phyloP scores from a whole-genome alignment of 2,888 invertebrate species.

The Drosophila affinis region DNA sequence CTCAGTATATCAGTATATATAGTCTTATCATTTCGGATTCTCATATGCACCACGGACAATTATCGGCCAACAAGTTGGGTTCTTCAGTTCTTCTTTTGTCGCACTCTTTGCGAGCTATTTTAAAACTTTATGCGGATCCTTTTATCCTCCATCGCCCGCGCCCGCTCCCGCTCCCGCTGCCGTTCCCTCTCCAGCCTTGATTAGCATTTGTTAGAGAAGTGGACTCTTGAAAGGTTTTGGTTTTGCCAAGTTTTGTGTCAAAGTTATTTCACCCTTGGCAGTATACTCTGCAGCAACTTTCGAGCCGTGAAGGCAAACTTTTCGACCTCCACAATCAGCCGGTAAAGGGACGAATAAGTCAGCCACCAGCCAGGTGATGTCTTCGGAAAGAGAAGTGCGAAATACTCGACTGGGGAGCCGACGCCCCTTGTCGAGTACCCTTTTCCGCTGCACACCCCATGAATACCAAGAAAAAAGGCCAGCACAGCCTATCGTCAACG shows the following conservation, averaged over 20 bases:
- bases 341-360: constrained; percentile 46
- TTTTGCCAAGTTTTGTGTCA: constrained; percentile 52
- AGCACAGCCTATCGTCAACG: constrained; percentile 49
- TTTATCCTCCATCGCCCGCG: neutral
- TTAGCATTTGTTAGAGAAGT: constrained; percentile 24
- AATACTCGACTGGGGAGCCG: constrained; percentile 14
- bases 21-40: neutral
- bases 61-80: constrained; percentile 17
- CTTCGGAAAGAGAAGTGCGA: constrained; percentile 13
- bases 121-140: constrained; percentile 37
- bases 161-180: neutral
- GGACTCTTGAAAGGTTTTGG: constrained; percentile 34
- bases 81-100: constrained; percentile 9
- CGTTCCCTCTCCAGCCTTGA: constrained; percentile 15
- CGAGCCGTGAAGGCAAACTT: constrained; percentile 57
- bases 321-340: constrained; percentile 62
- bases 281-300: constrained; percentile 66
- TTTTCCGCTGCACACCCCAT: neutral
- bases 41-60: constrained; percentile 1
- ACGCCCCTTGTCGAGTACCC: constrained; percentile 1
- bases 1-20: neutral
- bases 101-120: constrained; percentile 22
- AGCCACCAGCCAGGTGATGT: constrained; percentile 41
- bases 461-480: constrained; percentile 15
- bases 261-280: constrained; percentile 69